Evolutionary conservation across 1,140 invertebrate species (phyloP).

Genomic region (Drosophila oshimai): DNA sequence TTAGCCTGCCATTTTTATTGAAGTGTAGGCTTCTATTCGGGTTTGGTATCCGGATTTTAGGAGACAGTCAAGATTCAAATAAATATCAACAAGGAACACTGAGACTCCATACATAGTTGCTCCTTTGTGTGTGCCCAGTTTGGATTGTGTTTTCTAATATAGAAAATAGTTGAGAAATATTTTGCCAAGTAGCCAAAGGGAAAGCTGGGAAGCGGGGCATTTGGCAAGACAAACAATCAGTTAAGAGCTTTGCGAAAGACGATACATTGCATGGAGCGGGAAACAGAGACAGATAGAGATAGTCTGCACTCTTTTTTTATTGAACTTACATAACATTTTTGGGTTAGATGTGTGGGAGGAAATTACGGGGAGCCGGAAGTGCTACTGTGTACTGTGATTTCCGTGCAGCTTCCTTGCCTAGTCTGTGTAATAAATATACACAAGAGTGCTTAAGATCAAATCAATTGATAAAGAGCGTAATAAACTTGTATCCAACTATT

Average conservation of each 20-base stretch:
- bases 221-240: conserved; percentile 80
- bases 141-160: conserved; percentile 75
- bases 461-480: conserved; percentile 79
- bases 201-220: conserved; percentile 49
- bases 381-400: conserved; percentile 65
- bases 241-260: conserved; percentile 71
- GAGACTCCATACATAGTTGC: conserved; percentile 40
- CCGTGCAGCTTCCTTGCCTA: conserved; percentile 56
- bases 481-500: conserved; percentile 76
- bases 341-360: conserved; percentile 26
- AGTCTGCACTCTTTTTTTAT: conserved; percentile 60
- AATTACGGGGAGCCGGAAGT: conserved; percentile 54
- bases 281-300: conserved; percentile 28
- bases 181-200: conserved; percentile 67
- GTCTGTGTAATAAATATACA: conserved; percentile 70
- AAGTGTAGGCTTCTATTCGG: not conserved
- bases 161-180: conserved; percentile 79
- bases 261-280: conserved; percentile 33
- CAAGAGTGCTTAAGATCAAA: conserved; percentile 78
- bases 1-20: not conserved
- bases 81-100: conserved; percentile 67
- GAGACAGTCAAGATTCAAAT: conserved; percentile 79
- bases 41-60: conserved; percentile 35
- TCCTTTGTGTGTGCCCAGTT: conserved; percentile 64
- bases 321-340: conserved; percentile 75